Evolutionary conservation across 2,888 invertebrate species (phyloP).

Genomic region (Anorthoa munda): DNA sequence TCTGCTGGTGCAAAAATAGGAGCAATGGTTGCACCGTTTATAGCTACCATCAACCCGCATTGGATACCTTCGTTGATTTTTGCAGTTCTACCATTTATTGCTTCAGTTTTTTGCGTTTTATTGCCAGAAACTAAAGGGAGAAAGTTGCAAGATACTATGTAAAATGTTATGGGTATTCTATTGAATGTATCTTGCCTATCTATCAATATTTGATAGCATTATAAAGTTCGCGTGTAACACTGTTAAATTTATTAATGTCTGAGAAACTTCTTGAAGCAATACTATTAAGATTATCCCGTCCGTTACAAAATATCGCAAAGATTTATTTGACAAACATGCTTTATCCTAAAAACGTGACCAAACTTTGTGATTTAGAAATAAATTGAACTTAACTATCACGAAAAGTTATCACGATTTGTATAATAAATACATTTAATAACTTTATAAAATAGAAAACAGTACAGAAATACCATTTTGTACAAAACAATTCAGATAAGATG

Average conservation of each 20-base stretch:
- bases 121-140: constrained; percentile 79
- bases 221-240: constrained; percentile 1
- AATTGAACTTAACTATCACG: constrained; percentile 40
- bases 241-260: constrained; percentile 16
- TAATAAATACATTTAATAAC: constrained; percentile 48
- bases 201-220: constrained; percentile 11
- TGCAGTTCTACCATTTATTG: constrained; percentile 71
- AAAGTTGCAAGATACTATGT: constrained; percentile 70
- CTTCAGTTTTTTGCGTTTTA: constrained; percentile 68
- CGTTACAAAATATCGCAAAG: constrained; percentile 46
- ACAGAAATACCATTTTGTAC: constrained; percentile 12
- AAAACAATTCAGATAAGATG: not conserved
- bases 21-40: constrained; percentile 77
- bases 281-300: constrained; percentile 21
- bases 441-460: not conserved
- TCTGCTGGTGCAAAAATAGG: constrained; percentile 76
- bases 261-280: constrained; percentile 24
- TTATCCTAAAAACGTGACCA: constrained; percentile 52
- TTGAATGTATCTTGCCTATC: not conserved
- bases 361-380: constrained; percentile 47
- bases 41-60: constrained; percentile 73
- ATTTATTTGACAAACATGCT: constrained; percentile 51
- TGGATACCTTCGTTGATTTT: constrained; percentile 79
- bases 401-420: constrained; percentile 50
- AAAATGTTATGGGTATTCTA: not conserved